A percentile compares a stretch with the other conserved stretches of the same genome.
phyloP scores from a whole-genome alignment of 2,888 invertebrate species.

The Acanthosepion lycidas region DNA sequence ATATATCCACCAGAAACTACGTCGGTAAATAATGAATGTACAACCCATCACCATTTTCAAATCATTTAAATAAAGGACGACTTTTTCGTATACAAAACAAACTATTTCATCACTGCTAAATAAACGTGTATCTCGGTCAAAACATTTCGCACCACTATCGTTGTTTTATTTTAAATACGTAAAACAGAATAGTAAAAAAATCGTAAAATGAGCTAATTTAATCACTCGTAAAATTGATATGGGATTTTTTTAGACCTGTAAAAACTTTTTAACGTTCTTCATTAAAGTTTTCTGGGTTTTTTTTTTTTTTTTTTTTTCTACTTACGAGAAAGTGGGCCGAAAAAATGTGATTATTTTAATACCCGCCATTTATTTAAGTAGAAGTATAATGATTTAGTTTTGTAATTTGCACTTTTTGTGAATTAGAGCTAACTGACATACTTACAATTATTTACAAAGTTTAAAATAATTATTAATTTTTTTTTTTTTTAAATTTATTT shows the following conservation, averaged over 20 bases:
- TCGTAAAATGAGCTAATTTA: neutral
- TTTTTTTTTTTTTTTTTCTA: no score
- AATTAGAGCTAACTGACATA: neutral
- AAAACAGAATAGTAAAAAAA: neutral
- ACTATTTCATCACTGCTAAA: slow-evolving; percentile 1
- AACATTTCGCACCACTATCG: neutral
- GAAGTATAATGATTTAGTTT: neutral
- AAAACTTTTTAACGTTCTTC: neutral
- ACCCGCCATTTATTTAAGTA: neutral
- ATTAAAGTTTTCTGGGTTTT: neutral
- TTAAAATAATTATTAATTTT: neutral
- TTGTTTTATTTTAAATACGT: neutral
- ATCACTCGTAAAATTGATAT: neutral
- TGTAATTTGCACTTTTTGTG: neutral
- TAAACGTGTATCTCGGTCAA: neutral
- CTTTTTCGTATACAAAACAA: neutral
- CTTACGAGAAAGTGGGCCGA: neutral
- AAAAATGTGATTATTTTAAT: neutral
- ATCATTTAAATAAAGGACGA: neutral
- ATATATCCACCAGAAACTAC: neutral
- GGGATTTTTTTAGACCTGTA: neutral
- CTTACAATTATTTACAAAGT: neutral
- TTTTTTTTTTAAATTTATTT: neutral
- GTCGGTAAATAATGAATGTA: neutral
- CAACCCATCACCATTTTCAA: neutral